phyloP scores from a whole-genome alignment of 2,888 invertebrate genomes.

The Sericinus montela region DNA sequence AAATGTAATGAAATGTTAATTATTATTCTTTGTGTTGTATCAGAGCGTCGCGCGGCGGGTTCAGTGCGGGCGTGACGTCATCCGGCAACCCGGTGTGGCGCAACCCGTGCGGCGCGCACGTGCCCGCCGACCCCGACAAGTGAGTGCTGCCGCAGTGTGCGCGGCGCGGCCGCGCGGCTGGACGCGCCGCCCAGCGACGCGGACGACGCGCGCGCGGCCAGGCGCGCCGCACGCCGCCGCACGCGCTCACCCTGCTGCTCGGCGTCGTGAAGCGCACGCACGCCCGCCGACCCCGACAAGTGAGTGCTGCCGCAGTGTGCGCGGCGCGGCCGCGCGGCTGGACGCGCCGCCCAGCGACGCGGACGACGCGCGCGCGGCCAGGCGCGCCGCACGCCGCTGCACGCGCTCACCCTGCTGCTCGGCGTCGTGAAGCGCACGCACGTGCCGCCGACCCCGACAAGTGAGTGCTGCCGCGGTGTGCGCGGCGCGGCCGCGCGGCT shows the following conservation, averaged over 20 bases:
- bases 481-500: no score
- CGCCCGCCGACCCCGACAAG: no score
- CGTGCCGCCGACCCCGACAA: no score
- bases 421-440: no score
- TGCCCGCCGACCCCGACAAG: no score
- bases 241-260: constrained; percentile 85
- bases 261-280: constrained; percentile 89
- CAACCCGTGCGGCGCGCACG: constrained; percentile 91
- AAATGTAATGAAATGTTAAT: no score
- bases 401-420: no score
- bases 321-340: constrained; percentile 87
- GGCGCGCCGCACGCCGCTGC: constrained; percentile 91
- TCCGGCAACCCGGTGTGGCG: constrained; percentile 89
- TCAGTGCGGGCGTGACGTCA: constrained; percentile 86
- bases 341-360: constrained; percentile 85
- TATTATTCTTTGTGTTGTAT: no score
- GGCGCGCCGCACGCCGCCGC: constrained; percentile 87
- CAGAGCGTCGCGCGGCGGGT: constrained; percentile 90
- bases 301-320: no score
- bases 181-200: constrained; percentile 87
- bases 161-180: constrained; percentile 84
- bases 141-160: constrained; percentile 90
- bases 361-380: constrained; percentile 90
- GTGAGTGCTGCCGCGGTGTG: no score
- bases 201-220: constrained; percentile 82